A percentile compares a stretch with the other conserved stretches of the same genome.
These are phyloP conservation scores for Spisula solida DNA, from an alignment of 2,888 invertebrate genomes.

Conservation along the genomic window DNA sequence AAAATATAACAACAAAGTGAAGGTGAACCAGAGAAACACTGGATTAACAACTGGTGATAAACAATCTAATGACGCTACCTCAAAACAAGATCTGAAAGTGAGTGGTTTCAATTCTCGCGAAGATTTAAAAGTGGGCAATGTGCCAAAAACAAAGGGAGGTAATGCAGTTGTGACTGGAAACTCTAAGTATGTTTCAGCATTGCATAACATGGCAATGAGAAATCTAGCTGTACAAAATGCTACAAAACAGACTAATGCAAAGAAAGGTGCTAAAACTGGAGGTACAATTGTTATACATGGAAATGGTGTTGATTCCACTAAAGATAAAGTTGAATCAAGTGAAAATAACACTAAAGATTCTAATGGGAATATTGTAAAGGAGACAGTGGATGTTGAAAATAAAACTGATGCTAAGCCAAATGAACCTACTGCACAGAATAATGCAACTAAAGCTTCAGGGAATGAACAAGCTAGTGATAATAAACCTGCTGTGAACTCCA, in stretches of 20 bases:
- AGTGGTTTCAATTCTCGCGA: slow-evolving; percentile 27
- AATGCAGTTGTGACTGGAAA: slow-evolving; percentile 16
- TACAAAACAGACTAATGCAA: slow-evolving; percentile 43
- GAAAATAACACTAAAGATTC: slow-evolving; percentile 33
- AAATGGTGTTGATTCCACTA: slow-evolving; percentile 22
- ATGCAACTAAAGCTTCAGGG: slow-evolving; percentile 2
- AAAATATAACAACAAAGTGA: slow-evolving; percentile 30
- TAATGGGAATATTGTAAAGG: slow-evolving; percentile 21
- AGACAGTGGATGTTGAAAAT: slow-evolving; percentile 14
- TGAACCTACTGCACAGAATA: background rate
- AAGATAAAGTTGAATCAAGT: background rate
- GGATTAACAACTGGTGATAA: slow-evolving; percentile 20
- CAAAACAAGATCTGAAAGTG: slow-evolving; percentile 21
- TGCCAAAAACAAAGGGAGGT: slow-evolving; percentile 55
- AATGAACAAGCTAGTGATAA: background rate
- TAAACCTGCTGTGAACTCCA: slow-evolving; percentile 31
- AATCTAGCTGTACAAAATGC: slow-evolving; percentile 62
- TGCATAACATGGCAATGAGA: slow-evolving; percentile 61
- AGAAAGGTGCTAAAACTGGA: slow-evolving; percentile 43
- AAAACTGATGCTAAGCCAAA: slow-evolving; percentile 29
- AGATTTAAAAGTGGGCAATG: slow-evolving; percentile 25
- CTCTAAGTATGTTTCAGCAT: slow-evolving; percentile 47
- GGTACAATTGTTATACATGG: slow-evolving; percentile 55
- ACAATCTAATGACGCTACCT: background rate
- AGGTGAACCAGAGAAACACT: slow-evolving; percentile 29